Base-by-base conservation (phyloP, 2,888 invertebrate genomes). In the Encarsia formosa region DNA sequence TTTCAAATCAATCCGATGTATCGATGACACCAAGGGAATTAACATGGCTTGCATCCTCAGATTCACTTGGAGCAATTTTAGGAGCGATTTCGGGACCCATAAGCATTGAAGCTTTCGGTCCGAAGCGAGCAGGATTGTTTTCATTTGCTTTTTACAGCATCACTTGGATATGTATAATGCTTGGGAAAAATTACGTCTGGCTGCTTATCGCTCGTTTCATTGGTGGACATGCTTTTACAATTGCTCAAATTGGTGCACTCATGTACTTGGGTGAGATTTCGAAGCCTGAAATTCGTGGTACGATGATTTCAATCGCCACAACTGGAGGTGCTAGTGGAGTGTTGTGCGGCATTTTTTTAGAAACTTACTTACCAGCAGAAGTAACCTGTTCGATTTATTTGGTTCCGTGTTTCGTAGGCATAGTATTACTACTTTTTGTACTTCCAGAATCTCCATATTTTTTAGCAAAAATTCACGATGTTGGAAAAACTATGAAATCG, bases 251-350 rank as follows among this genome's bases (percentile, higher is more conserved):
- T 11, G 58, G 60, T 15, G 66, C 63, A 31, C 63, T 66, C 0
- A 50, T 68, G 4, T 68, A 64, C 56, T 45, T 68, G 8, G 68
- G 65, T 1, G 69, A 69, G 29, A 60, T 67, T 16, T 62, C 65
- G 2, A 55, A 56, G 15, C 63, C 65, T 2, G 58, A 44, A 4
- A 67, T 69, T 11, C 65, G 72, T 1, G 72, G 71, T 3, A 61
- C 65, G 0, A 24, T 71, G n/a, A 62, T 70, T 0, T 57, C 63
- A 1, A 16, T 68, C 3, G 62, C 66, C 32, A 59, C 65, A 1
- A 29, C 65, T 0, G 72, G 72, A 3, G 61, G 47, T 11, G 45
- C 66, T 4, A n/a, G 68, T 2, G 71, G 67, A 13, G 63, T 63
- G 32, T 41, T 64, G n/a, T 60, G 71, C 51, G 69, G 69, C 2